Evolutionary conservation across 2,888 invertebrate species (phyloP), one percentile per base, ranked within the genome.

Genomic region (Stenichneumon culpator): DNA sequence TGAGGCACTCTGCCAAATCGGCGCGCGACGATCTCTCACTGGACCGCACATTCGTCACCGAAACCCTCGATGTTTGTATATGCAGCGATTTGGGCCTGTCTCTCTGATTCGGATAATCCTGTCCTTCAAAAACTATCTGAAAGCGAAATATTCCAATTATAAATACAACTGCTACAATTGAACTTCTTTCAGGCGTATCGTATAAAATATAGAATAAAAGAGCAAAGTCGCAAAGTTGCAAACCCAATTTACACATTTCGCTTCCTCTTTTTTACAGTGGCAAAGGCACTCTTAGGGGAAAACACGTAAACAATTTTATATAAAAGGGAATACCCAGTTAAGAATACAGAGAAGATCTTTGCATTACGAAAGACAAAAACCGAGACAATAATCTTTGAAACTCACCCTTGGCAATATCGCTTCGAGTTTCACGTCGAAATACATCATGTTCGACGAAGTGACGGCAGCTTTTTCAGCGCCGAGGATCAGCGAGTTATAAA

Each of bases 381-480:
- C 11, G 9, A 39, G 11, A 68, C 50, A 69, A 77, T 84, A 73
- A 54, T 28, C 39, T 47, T 75, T 11, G 57, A 70, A 78, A 92
- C 94, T 94, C 94, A 98, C 98, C 95, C 97, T 97, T 32, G 99
- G 99, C 96, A 99, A 97, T 90, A 99, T 97, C 67, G 98, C 97
- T 95, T 99, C 99, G 83, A 98, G 95, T 93, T 98, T 96, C 65
- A 98, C 97, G 93, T 98, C 98, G 92, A 98, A 96, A 91, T 97
- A 97, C 87, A 95, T 95, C 65, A 95, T 93, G 89, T 94, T 94
- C 11, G 91, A 83, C 70, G 88, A 87, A 44, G 89, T 79, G 1
- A 82, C 84, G 14, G 94, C 87, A 47, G 93, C 89, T 73, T 92
- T 91, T 74, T 88, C 92, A 89, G 94, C 95, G 70, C 95, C 94